Percentiles rank a stretch among this genome's conserved stretches.
These are phyloP conservation scores for Euglossa dilemma DNA, from an alignment of 1,140 invertebrate genomes.

Conservation along the genomic window DNA sequence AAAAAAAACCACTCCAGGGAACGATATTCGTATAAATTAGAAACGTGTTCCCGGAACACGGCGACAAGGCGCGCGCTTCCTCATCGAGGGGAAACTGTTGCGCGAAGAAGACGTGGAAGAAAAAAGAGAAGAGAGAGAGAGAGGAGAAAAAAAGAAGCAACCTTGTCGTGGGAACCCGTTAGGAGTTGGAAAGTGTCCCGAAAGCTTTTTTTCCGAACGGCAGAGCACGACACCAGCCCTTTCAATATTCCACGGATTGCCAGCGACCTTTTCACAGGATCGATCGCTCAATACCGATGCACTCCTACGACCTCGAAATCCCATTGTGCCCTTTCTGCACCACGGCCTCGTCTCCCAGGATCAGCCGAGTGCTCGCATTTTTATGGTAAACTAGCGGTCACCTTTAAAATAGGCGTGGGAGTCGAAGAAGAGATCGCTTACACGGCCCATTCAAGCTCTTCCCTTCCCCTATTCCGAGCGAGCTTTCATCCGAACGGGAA, in stretches of 20 bases:
- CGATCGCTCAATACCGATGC: constrained; percentile 71
- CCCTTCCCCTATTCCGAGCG: neutral
- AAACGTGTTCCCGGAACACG: neutral
- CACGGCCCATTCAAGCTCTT: constrained; percentile 46
- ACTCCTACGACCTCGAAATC: constrained; percentile 64
- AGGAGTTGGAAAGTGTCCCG: constrained; percentile 47
- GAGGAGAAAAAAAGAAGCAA: neutral
- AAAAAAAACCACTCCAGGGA: neutral
- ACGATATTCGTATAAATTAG: neutral
- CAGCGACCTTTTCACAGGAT: constrained; percentile 74
- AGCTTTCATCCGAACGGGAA: neutral
- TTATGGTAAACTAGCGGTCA: constrained; percentile 75
- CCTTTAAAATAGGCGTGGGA: constrained; percentile 80
- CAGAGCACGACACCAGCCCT: constrained; percentile 68
- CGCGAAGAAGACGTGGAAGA: too few species aligned
- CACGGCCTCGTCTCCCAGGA: constrained; percentile 57
- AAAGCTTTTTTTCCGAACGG: constrained; percentile 54
- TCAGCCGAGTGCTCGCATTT: constrained; percentile 75
- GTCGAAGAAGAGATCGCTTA: constrained; percentile 75
- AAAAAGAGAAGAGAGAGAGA: neutral
- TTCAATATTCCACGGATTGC: constrained; percentile 68
- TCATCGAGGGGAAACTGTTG: neutral
- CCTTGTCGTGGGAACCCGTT: constrained; percentile 78
- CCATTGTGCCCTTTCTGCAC: constrained; percentile 58
- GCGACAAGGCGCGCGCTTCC: neutral